A percentile compares a stretch with the other conserved stretches of the same genome.
Evolutionary conservation across 2,113 vertebrate genomes (phyloP).

Genomic region (Gymnarchus niloticus): DNA sequence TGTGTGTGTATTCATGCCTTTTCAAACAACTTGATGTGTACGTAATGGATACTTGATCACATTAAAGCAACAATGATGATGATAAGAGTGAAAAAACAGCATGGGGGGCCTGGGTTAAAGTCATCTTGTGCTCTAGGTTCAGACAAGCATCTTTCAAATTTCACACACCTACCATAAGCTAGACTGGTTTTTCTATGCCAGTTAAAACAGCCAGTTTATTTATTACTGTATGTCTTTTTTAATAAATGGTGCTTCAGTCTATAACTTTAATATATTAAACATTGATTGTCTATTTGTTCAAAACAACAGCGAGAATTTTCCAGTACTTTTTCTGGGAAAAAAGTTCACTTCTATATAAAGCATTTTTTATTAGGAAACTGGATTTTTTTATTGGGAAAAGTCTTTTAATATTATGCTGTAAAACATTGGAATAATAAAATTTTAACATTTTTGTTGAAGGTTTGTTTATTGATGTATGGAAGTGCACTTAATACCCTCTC

Average conservation of each 20-base stretch:
- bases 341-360: conserved; percentile 46
- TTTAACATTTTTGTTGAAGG: conserved; percentile 42
- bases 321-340: conserved; percentile 53
- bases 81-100: background rate
- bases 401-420: conserved; percentile 60
- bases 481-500: background rate
- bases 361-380: background rate
- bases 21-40: background rate
- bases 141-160: background rate
- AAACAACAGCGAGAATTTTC: conserved; percentile 13
- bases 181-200: conserved; percentile 25
- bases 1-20: background rate
- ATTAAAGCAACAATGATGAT: background rate
- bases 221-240: conserved; percentile 65
- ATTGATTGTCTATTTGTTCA: conserved; percentile 51
- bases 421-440: conserved; percentile 61
- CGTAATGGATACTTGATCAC: background rate
- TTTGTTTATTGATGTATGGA: background rate
- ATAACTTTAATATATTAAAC: conserved; percentile 60
- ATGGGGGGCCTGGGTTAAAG: background rate
- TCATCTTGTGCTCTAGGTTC: no score
- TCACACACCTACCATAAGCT: background rate
- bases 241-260: conserved; percentile 67
- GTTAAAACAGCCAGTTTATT: conserved; percentile 52
- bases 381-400: conserved; percentile 19